These are phyloP conservation scores for Epiblema foenella DNA, from an alignment of 2,888 invertebrate species.

Conservation along the genomic window DNA sequence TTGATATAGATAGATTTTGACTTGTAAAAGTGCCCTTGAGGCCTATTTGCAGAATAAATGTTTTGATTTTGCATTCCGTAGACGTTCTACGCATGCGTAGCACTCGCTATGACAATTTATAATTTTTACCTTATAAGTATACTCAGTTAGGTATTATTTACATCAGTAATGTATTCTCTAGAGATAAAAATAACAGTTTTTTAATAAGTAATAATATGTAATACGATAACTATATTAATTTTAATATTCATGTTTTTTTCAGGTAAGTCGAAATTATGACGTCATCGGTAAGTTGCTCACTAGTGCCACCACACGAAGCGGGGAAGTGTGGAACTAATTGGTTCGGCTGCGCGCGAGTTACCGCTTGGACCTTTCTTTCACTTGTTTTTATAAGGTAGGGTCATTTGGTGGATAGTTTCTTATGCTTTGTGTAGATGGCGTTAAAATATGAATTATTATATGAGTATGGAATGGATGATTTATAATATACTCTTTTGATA, in stretches of 20 bases:
- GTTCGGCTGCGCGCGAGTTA: slow-evolving; percentile 45
- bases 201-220: too few species aligned
- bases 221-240: too few species aligned
- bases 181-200: too few species aligned
- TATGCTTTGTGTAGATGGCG: slow-evolving; percentile 28
- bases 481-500: too few species aligned
- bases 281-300: slow-evolving; percentile 26
- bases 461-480: too few species aligned
- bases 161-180: neutral
- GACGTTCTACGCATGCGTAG: slow-evolving; percentile 18
- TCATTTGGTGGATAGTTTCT: neutral
- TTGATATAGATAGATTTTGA: too few species aligned
- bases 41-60: too few species aligned
- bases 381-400: slow-evolving; percentile 41
- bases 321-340: slow-evolving; percentile 35
- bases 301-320: slow-evolving; percentile 35
- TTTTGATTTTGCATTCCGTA: neutral
- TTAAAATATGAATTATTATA: neutral
- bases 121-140: too few species aligned
- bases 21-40: too few species aligned
- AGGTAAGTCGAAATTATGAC: slow-evolving; percentile 42
- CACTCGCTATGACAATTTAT: neutral
- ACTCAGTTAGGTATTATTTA: too few species aligned
- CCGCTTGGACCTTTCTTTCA: slow-evolving; percentile 48
- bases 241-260: slow-evolving; percentile 29